Conservation (phyloP, 1,140 invertebrate genomes). For the Euura lappo region DNA sequence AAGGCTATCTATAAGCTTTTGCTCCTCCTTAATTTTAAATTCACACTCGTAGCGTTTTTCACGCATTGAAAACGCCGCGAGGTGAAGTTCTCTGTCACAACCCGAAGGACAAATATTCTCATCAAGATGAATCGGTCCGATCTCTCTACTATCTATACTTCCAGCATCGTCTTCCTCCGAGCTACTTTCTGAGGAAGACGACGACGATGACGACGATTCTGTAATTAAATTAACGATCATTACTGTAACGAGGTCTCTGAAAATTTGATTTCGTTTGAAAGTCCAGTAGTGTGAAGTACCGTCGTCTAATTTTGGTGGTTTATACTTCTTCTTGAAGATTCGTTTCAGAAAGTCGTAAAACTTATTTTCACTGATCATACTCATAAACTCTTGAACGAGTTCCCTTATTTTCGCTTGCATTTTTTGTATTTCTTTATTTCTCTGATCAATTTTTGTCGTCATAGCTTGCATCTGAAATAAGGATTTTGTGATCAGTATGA, state of each 20-base stretch:
- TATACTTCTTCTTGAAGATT: constrained; percentile 80
- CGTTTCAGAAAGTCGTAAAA: constrained; percentile 76
- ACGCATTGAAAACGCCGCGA: constrained; percentile 68
- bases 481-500: neutral
- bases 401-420: constrained; percentile 65
- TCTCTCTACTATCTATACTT: constrained; percentile 66
- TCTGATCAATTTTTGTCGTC: constrained; percentile 32
- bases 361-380: constrained; percentile 71
- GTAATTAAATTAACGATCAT: constrained; percentile 25
- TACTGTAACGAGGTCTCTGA: constrained; percentile 18
- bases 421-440: constrained; percentile 46
- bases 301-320: constrained; percentile 60
- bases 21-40: constrained; percentile 50
- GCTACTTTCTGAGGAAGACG: constrained; percentile 62
- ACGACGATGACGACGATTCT: constrained; percentile 49
- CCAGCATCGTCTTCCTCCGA: constrained; percentile 64
- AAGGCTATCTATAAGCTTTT: constrained; percentile 54
- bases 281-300: constrained; percentile 40
- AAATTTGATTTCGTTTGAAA: constrained; percentile 21
- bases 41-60: constrained; percentile 62
- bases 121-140: constrained; percentile 70
- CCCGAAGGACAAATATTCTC: constrained; percentile 78
- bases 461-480: constrained; percentile 31
- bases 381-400: constrained; percentile 64
- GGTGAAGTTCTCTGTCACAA: constrained; percentile 72